Percentiles rank a stretch among this genome's conserved stretches.
Conservation (phyloP, 2,797 vertebrate species). For the Linurgus olivaceus region DNA sequence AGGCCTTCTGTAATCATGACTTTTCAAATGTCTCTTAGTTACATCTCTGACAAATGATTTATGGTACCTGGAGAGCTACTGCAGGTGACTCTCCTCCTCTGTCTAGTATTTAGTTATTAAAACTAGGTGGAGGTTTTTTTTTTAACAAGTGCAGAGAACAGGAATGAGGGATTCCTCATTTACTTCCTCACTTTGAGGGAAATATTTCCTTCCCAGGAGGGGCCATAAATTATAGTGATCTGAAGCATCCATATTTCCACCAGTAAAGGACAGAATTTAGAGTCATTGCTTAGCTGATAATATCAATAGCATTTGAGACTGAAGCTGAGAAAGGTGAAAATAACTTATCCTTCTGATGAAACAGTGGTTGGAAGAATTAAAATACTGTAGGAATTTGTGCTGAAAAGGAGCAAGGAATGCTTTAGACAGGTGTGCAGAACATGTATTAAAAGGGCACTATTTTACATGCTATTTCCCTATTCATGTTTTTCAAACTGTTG, state of each 20-base stretch:
- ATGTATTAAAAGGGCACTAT: neutral
- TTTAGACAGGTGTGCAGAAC: neutral
- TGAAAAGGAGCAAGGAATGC: neutral
- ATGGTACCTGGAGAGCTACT: neutral
- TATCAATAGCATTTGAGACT: constrained; percentile 17
- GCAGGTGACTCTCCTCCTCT: neutral
- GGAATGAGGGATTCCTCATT: neutral
- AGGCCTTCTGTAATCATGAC: neutral
- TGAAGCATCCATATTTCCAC: neutral
- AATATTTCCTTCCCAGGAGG: neutral
- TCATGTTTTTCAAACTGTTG: neutral
- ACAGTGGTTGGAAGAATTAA: neutral
- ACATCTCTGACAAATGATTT: neutral
- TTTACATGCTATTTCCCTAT: neutral
- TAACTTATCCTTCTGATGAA: neutral
- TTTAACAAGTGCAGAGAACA: neutral
- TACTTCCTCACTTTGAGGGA: neutral
- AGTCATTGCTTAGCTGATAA: neutral
- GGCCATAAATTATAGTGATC: neutral
- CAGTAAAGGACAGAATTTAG: neutral
- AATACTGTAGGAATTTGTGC: neutral
- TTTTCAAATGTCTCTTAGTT: neutral
- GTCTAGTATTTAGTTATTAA: neutral
- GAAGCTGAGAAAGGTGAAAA: constrained; percentile 8
- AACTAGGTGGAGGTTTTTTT: neutral